Conservation (phyloP, 2,888 invertebrate genomes). For the Drosophila helvetica region DNA sequence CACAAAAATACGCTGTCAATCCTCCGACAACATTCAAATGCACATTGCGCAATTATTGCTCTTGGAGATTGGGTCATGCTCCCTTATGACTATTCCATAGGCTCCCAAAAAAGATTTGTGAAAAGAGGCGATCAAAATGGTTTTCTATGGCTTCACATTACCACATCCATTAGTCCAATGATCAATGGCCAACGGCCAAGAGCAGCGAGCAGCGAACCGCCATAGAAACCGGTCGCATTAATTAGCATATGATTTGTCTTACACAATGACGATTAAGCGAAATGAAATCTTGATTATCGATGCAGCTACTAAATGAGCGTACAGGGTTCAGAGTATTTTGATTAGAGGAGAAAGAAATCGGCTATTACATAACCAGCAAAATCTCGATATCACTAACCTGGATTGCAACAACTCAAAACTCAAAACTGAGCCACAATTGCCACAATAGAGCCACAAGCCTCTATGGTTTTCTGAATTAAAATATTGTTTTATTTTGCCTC, state of each 20-base stretch:
- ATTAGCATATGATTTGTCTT: conserved; percentile 72
- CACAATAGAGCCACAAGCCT: too few relatives aligned
- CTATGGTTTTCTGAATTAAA: not conserved
- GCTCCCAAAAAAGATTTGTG: conserved; percentile 18
- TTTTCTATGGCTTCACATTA: conserved; percentile 54
- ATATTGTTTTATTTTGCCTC: conserved; percentile 49
- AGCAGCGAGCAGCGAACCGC: not conserved
- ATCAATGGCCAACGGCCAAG: conserved; percentile 18
- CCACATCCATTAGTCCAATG: conserved; percentile 54
- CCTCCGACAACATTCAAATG: not conserved
- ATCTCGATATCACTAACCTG: not conserved
- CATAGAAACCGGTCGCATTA: conserved; percentile 64
- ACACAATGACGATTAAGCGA: conserved; percentile 52
- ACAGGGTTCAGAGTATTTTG: conserved; percentile 14
- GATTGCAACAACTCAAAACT: not conserved
- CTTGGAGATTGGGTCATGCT: conserved; percentile 16
- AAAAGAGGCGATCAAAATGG: conserved; percentile 34
- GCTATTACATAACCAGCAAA: not conserved
- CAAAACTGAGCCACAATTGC: too few relatives aligned
- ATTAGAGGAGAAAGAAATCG: not conserved
- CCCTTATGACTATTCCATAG: conserved; percentile 11
- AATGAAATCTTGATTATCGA: conserved; percentile 39
- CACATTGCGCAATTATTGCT: conserved; percentile 5
- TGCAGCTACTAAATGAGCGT: conserved; percentile 34
- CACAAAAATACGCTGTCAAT: conserved; percentile 2